Evolutionary conservation across 2,113 vertebrate species (phyloP).

Genomic region (Cichladusa arquata): DNA sequence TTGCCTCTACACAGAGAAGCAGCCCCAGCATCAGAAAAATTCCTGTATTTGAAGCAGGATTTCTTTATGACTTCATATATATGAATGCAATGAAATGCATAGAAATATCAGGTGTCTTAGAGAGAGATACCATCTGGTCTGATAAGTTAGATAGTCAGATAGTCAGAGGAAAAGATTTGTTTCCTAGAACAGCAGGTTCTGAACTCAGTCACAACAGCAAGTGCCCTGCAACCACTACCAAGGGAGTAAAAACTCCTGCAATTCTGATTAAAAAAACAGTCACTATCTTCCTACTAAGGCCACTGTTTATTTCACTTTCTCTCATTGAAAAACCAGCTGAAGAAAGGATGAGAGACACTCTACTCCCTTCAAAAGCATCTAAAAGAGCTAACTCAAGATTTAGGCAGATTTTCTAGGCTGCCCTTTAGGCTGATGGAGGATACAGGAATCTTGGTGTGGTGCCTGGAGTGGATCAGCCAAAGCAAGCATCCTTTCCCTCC

Average conservation of each 20-base stretch:
- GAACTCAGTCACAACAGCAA: background rate
- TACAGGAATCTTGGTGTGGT: rapidly evolving
- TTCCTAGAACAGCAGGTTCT: background rate
- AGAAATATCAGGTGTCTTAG: background rate
- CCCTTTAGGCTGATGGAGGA: background rate
- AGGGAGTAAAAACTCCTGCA: background rate
- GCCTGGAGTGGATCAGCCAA: background rate
- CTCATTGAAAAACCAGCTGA: background rate
- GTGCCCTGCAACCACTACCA: background rate
- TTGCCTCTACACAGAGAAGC: background rate
- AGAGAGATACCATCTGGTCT: background rate
- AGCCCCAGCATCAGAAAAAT: background rate
- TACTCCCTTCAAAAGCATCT: background rate
- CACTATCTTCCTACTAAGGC: background rate
- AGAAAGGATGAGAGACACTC: background rate
- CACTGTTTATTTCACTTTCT: background rate
- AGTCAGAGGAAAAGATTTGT: background rate
- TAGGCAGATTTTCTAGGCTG: background rate
- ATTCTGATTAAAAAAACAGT: background rate
- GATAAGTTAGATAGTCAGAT: background rate
- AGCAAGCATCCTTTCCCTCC: background rate
- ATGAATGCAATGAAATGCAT: background rate
- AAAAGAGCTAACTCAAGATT: background rate
- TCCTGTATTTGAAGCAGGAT: background rate
- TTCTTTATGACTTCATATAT: background rate